Percentiles rank a stretch among this genome's conserved stretches.
These are phyloP conservation scores for Charaxes varanes DNA, from an alignment of 1,140 invertebrate species.

Conservation along the genomic window DNA sequence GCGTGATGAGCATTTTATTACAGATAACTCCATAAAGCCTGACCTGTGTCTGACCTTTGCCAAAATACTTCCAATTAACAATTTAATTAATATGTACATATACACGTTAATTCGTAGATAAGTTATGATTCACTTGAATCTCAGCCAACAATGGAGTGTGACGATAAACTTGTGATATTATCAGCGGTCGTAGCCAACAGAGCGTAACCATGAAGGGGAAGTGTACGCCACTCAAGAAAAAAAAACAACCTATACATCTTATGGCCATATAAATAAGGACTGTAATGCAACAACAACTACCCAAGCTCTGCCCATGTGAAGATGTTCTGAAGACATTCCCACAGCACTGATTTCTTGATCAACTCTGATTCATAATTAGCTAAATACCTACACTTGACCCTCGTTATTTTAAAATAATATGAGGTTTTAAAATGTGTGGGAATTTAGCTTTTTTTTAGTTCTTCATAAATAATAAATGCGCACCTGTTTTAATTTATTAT, in stretches of 20 bases:
- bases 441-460: slow-evolving; percentile 5
- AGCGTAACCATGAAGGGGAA: slow-evolving; percentile 52
- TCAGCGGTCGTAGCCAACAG: slow-evolving; percentile 55
- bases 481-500: too few relatives aligned
- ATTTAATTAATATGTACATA: too few relatives aligned
- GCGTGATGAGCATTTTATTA: too few relatives aligned
- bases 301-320: slow-evolving; percentile 47
- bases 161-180: slow-evolving; percentile 65
- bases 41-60: too few relatives aligned
- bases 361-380: slow-evolving; percentile 62
- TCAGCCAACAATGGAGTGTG: slow-evolving; percentile 62
- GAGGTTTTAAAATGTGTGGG: slow-evolving; percentile 10
- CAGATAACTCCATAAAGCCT: too few relatives aligned
- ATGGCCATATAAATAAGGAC: slow-evolving; percentile 3
- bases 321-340: slow-evolving; percentile 70
- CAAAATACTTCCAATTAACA: too few relatives aligned
- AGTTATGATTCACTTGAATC: slow-evolving; percentile 37
- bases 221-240: background rate
- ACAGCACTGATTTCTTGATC: slow-evolving; percentile 64
- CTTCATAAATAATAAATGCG: slow-evolving; percentile 7
- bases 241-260: background rate
- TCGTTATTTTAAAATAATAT: slow-evolving; percentile 46
- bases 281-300: slow-evolving; percentile 1
- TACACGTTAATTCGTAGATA: slow-evolving; percentile 6
- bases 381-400: slow-evolving; percentile 61